phyloP scores from a whole-genome alignment of 1,140 invertebrate species.

The Zaprionus camerounensis region DNA sequence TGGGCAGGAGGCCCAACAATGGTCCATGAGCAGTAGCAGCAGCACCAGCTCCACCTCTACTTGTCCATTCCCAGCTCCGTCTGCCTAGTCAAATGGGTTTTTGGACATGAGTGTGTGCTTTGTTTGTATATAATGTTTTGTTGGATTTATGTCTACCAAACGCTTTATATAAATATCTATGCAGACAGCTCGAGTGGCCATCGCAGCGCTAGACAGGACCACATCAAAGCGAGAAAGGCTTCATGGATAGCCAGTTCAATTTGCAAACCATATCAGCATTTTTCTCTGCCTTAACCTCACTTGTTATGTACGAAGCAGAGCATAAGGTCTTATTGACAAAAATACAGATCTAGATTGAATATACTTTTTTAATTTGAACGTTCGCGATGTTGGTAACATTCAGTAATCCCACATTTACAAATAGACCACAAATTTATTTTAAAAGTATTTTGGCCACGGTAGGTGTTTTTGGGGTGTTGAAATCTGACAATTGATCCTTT shows the following conservation, averaged over 20 bases:
- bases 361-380: too few species aligned
- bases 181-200: slow-evolving; percentile 39
- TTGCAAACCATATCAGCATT: not conserved
- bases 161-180: slow-evolving; percentile 66
- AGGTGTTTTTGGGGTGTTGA: too few species aligned
- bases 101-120: slow-evolving; percentile 35
- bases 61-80: not conserved
- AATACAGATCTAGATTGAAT: too few species aligned
- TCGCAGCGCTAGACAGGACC: slow-evolving; percentile 20
- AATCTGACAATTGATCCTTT: too few species aligned
- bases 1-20: slow-evolving; percentile 53
- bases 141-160: slow-evolving; percentile 73
- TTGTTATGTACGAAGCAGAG: not conserved
- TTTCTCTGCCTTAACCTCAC: not conserved
- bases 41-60: not conserved
- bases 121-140: slow-evolving; percentile 61
- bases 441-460: too few species aligned
- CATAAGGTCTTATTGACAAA: too few species aligned
- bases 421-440: too few species aligned
- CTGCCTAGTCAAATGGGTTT: slow-evolving; percentile 59
- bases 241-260: slow-evolving; percentile 15
- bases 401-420: too few species aligned
- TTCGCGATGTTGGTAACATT: too few species aligned
- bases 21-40: slow-evolving; percentile 5
- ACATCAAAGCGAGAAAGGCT: slow-evolving; percentile 28